Base-by-base conservation (phyloP, 2,797 vertebrate genomes). In the Anableps anableps region DNA sequence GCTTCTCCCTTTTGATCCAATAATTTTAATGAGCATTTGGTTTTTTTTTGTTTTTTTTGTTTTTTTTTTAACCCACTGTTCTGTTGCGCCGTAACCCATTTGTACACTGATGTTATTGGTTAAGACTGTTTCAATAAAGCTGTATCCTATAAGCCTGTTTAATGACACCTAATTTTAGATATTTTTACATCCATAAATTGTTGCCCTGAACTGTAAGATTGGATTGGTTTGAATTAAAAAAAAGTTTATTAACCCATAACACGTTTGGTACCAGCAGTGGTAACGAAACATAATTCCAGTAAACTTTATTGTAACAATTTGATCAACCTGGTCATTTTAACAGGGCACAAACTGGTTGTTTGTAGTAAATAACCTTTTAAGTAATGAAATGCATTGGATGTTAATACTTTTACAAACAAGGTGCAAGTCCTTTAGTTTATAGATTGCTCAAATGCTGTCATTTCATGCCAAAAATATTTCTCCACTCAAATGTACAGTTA, bases 111-210 rank as follows among this genome's bases (percentile, higher is more conserved):
- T 96, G 89, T 96, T 94, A 95, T 94, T 95, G 92, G 93, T 96
- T 95, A 93, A 96, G 94, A 96, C 94, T 95, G 95, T 96, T 97
- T 96, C 96, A 96, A 96, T 97, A 96, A 96, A 97, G 94, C 95
- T 95, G 95, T 96, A 95, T 95, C 96, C 93, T 95, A 93, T 95
- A 96, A 93, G 89, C 83, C 84, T 92, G 86, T 91, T 91, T 91
- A 83, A 87, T 85, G 79, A 85, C 83, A 78, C 75, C 83, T 79
- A 71, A 81, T 75, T 84, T 75, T 60, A 0, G 58, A 7, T 36
- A 13, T 68, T 73, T 48, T 55, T 38, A 68, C 64, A n/a, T 23
- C 41, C 8, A 29, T 9, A 71, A 21, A 45, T 43, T 55, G 71
- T 74, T 53, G 66, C 34, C 31, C 64, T 38, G 19, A 38, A 23